phyloP scores from a whole-genome alignment of 2,113 vertebrate genomes.

The western clawed frog (Xenopus tropicalis) region UCB_Xtro_10.0 CM004446.2:125556001-125556500 shows the following conservation, averaged over 20 bases:
- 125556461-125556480: no score
- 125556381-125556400: no score
- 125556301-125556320: neutral
- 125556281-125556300: constrained; percentile 15
- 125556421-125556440: no score
- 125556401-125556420: no score
- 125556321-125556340: neutral
- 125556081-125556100: no score
- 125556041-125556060: no score
- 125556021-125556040: no score
- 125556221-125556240: constrained; percentile 14
- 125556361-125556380: neutral
- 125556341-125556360: neutral
- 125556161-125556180: constrained; percentile 19
- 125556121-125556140: neutral
- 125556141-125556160: constrained; percentile 17
- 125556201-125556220: neutral
- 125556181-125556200: constrained; percentile 12
- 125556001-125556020: no score
- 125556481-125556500: no score
- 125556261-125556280: constrained; percentile 17
- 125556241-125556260: constrained; percentile 16
- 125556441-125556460: no score
- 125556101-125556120: constrained; percentile 7
- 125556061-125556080: no score